Conservation (phyloP, 2,888 invertebrate genomes). For the Drosophila nr. perissopoda region DNA sequence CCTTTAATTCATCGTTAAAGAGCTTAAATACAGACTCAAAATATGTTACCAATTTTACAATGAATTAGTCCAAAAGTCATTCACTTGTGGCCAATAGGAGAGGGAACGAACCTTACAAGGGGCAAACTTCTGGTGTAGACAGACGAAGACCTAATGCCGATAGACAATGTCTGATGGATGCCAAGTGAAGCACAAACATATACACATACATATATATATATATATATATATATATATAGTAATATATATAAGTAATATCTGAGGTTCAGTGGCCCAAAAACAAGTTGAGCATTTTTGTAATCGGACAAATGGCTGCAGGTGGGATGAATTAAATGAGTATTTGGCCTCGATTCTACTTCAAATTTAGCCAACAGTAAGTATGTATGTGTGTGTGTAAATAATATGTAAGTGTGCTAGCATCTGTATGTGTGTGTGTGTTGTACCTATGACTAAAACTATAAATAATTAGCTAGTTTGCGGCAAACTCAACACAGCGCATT, state of each 20-base stretch:
- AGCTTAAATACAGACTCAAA: neutral
- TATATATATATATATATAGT: neutral
- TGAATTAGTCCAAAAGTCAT: constrained; percentile 6
- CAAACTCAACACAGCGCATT: constrained; percentile 60
- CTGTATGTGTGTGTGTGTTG: neutral
- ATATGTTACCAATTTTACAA: neutral
- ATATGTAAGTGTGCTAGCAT: no score
- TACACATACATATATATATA: neutral
- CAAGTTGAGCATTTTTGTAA: constrained; percentile 31
- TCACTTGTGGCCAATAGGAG: neutral
- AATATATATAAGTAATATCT: constrained; percentile 7
- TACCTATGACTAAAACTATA: constrained; percentile 49
- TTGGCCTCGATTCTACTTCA: constrained; percentile 18
- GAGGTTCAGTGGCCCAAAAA: constrained; percentile 57
- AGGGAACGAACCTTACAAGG: neutral
- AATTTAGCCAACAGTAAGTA: neutral
- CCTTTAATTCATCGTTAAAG: neutral
- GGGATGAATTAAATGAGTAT: neutral
- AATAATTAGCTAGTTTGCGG: constrained; percentile 68
- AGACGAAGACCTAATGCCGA: neutral
- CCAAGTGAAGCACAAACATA: neutral
- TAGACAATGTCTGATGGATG: constrained; percentile 14
- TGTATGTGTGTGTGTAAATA: neutral
- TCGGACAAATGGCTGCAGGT: constrained; percentile 54
- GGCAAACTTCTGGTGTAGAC: neutral